Percentiles rank a stretch among this genome's conserved stretches.
These are phyloP conservation scores for Sparus aurata DNA, from an alignment of 2,797 vertebrate species.

Conservation along the genomic window DNA sequence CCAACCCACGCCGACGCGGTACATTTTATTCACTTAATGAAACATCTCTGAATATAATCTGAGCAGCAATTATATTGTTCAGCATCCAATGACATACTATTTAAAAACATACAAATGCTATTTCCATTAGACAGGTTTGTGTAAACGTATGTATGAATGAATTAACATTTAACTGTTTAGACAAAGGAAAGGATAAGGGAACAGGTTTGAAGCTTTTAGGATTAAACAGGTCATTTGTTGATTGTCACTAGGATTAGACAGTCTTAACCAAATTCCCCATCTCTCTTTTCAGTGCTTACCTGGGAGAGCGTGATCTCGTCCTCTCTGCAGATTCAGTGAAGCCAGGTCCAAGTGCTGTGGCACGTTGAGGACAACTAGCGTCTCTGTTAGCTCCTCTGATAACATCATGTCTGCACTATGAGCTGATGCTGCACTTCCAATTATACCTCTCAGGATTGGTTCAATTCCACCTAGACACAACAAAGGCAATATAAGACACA, in stretches of 20 bases:
- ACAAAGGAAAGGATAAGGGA: background rate
- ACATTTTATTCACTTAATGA: too few relatives aligned
- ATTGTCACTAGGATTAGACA: conserved; percentile 15
- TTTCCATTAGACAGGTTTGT: too few relatives aligned
- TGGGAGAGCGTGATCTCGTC: conserved; percentile 95
- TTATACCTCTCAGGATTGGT: conserved; percentile 90
- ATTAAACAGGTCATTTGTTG: background rate
- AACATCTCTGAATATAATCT: too few relatives aligned
- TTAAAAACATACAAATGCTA: too few relatives aligned
- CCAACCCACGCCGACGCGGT: too few relatives aligned
- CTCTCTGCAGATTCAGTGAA: conserved; percentile 94
- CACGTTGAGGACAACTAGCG: conserved; percentile 87
- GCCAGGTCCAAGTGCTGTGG: conserved; percentile 90
- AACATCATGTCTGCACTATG: conserved; percentile 85
- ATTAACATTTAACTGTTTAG: background rate
- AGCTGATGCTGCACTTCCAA: conserved; percentile 86
- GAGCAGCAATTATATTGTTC: too few relatives aligned
- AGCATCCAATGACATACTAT: too few relatives aligned
- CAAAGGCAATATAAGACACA: background rate
- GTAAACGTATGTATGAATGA: background rate
- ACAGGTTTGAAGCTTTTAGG: background rate
- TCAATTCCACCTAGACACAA: conserved; percentile 91
- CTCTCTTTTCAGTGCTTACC: conserved; percentile 77
- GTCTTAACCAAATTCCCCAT: background rate
- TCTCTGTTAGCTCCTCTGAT: conserved; percentile 90